Conservation (phyloP, 2,797 vertebrate genomes). For the Sphaeramia orbicularis region DNA sequence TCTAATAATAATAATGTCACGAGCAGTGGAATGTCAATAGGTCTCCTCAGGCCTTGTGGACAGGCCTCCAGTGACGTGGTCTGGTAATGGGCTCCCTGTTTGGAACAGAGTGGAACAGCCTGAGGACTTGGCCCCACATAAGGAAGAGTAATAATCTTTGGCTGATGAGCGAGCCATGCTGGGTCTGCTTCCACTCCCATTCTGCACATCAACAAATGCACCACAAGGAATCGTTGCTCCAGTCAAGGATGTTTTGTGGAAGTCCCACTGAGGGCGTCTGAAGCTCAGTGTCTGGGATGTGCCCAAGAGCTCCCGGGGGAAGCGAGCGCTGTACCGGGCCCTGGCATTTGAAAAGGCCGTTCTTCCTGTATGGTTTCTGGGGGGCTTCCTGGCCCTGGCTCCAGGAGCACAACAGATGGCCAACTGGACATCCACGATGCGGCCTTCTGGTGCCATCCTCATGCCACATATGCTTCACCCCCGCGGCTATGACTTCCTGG, state of each 20-base stretch:
- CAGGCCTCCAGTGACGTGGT: constrained; percentile 42
- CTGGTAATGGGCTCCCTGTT: constrained; percentile 65
- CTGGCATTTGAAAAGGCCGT: constrained; percentile 72
- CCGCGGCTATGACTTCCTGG: constrained; percentile 82
- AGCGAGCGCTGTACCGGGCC: constrained; percentile 43
- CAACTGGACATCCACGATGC: constrained; percentile 82
- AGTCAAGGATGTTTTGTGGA: constrained; percentile 62
- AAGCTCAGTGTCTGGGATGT: constrained; percentile 59
- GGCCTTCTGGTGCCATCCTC: constrained; percentile 84
- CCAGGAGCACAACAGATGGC: constrained; percentile 81
- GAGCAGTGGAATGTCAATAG: constrained; percentile 53
- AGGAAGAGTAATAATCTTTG: constrained; percentile 76
- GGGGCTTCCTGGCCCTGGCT: constrained; percentile 72
- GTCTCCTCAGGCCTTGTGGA: constrained; percentile 44
- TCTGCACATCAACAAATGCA: constrained; percentile 65
- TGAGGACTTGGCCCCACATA: constrained; percentile 67
- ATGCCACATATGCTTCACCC: constrained; percentile 86
- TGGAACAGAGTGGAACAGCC: constrained; percentile 52
- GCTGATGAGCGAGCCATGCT: constrained; percentile 62
- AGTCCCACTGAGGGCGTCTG: constrained; percentile 54
- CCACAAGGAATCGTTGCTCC: constrained; percentile 54
- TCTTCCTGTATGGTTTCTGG: constrained; percentile 68
- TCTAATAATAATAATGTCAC: constrained; percentile 10
- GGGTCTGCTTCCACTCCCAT: constrained; percentile 68
- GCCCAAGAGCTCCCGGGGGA: constrained; percentile 54